Evolutionary conservation across 2,113 vertebrate species (phyloP).

Genomic region (Brachionichthys hirsutus): DNA sequence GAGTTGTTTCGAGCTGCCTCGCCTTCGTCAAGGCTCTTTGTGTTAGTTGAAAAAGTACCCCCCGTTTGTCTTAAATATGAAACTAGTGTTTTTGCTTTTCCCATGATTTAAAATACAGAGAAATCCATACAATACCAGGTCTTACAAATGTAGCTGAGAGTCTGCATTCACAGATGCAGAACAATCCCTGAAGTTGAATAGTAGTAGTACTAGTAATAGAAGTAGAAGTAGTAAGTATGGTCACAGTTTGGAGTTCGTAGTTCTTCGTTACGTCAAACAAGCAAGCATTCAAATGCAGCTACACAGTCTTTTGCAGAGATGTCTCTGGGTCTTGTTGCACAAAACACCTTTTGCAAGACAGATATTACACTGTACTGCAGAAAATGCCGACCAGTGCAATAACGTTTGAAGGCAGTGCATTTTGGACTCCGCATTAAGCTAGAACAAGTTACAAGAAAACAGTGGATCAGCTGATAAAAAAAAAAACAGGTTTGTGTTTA

Average conservation of each 20-base stretch:
- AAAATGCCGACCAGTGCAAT: slow-evolving; percentile 84
- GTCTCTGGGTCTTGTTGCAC: slow-evolving; percentile 77
- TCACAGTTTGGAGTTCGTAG: slow-evolving; percentile 85
- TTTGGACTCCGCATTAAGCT: slow-evolving; percentile 63
- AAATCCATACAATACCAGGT: slow-evolving; percentile 94
- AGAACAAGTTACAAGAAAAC: slow-evolving; percentile 66
- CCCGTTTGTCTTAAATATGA: slow-evolving; percentile 91
- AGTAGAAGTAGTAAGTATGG: slow-evolving; percentile 72
- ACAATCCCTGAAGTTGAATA: slow-evolving; percentile 95
- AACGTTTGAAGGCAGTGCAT: slow-evolving; percentile 74
- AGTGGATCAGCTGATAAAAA: slow-evolving; percentile 60
- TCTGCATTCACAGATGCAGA: slow-evolving; percentile 82
- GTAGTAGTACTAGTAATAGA: slow-evolving; percentile 78
- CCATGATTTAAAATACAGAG: slow-evolving; percentile 96
- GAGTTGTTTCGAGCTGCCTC: slow-evolving; percentile 82
- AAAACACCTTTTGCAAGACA: slow-evolving; percentile 85
- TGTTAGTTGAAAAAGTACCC: slow-evolving; percentile 79
- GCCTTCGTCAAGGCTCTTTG: slow-evolving; percentile 86
- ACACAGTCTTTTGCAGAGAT: slow-evolving; percentile 69
- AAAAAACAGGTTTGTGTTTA: slow-evolving; percentile 49
- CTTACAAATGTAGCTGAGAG: slow-evolving; percentile 89
- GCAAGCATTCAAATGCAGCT: slow-evolving; percentile 71
- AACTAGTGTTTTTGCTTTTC: slow-evolving; percentile 98
- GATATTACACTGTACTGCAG: slow-evolving; percentile 84
- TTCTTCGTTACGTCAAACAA: slow-evolving; percentile 70